Conservation (phyloP, 2,888 invertebrate species). For the Agonopterix arenella region DNA sequence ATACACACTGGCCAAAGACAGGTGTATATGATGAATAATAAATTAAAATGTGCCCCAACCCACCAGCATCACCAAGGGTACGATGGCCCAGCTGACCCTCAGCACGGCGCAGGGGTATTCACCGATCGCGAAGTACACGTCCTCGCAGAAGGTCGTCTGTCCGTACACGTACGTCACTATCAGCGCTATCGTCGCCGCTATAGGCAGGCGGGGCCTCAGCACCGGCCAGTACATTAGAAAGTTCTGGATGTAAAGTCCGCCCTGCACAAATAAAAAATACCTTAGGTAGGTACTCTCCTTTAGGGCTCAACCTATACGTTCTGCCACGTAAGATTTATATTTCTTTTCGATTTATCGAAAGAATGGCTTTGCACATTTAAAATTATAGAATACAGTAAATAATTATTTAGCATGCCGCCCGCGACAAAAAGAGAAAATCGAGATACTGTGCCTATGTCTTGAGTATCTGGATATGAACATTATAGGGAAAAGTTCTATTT, state of each 20-base stretch:
- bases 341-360: not conserved
- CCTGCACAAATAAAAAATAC: conserved; percentile 27
- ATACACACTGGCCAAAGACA: too few species aligned
- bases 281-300: not conserved
- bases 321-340: too few species aligned
- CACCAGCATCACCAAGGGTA: conserved; percentile 46
- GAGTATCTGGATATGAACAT: too few species aligned
- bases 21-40: not conserved
- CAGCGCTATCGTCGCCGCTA: conserved; percentile 32
- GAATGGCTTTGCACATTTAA: too few species aligned
- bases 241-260: conserved; percentile 52
- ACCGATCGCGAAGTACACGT: conserved; percentile 53
- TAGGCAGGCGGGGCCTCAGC: conserved; percentile 36
- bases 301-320: too few species aligned
- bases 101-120: conserved; percentile 59
- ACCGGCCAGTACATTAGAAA: conserved; percentile 58
- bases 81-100: conserved; percentile 56
- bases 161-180: conserved; percentile 53
- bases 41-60: conserved; percentile 4
- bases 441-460: too few species aligned
- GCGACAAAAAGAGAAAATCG: too few species aligned
- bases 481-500: too few species aligned
- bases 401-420: too few species aligned
- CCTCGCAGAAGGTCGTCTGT: conserved; percentile 59
- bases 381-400: too few species aligned